Evolutionary conservation across 1,140 invertebrate genomes (phyloP).

Genomic region (Meloidogyne exigua): DNA sequence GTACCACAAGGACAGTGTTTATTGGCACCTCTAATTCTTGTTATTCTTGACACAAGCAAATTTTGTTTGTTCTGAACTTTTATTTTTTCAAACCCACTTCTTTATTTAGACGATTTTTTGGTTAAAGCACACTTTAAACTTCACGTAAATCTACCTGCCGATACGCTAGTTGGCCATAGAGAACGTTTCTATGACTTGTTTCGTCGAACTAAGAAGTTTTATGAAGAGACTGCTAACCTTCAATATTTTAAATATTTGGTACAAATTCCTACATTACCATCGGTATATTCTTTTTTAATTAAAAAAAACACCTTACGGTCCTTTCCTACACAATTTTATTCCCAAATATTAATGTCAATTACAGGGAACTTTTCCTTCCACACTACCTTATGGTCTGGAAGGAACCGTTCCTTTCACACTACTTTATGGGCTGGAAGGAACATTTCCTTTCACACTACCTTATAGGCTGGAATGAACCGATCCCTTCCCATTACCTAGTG

Average conservation of each 20-base stretch:
- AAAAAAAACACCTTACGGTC: no score
- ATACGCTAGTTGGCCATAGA: slow-evolving; percentile 84
- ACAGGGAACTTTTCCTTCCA: no score
- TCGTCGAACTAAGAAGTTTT: slow-evolving; percentile 83
- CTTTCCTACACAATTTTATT: no score
- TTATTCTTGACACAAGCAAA: slow-evolving; percentile 89
- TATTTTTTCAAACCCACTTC: background rate
- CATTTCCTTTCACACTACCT: no score
- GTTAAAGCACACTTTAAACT: slow-evolving; percentile 93
- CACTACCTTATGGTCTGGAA: no score
- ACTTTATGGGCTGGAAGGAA: no score
- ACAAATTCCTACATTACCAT: slow-evolving; percentile 84
- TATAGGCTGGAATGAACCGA: no score
- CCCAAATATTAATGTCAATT: no score
- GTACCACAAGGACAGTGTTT: slow-evolving; percentile 91
- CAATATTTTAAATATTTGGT: slow-evolving; percentile 97
- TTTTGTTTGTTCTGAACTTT: slow-evolving; percentile 68
- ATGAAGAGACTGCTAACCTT: slow-evolving; percentile 83
- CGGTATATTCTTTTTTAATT: slow-evolving; percentile 68
- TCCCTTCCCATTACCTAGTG: no score
- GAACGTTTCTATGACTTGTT: slow-evolving; percentile 87
- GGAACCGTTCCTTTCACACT: no score
- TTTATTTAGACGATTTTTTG: slow-evolving; percentile 76
- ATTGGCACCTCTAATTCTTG: slow-evolving; percentile 89
- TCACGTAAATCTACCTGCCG: slow-evolving; percentile 83